Base-by-base conservation (phyloP, 2,797 vertebrate genomes). In the Danionella dracula region DNA sequence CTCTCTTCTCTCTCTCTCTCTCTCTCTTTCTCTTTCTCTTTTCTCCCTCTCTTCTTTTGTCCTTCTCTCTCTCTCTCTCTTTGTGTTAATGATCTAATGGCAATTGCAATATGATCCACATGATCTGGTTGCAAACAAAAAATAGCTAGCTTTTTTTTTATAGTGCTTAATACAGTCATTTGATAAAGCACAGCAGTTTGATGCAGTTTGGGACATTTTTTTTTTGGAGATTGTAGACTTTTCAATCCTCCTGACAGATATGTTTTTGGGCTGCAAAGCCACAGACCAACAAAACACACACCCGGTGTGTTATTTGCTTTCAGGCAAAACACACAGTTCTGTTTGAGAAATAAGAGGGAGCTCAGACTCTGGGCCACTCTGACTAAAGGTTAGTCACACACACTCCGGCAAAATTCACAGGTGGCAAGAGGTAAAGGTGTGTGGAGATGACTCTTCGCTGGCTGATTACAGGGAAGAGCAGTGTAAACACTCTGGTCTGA, bases 21-120 rank as follows among this genome's bases (percentile, higher is more conserved):
- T n/a, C n/a, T n/a, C n/a, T n/a, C n/a, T n/a, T n/a, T n/a, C n/a
- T n/a, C n/a, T n/a, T n/a, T n/a, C n/a, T n/a, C n/a, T n/a, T n/a
- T n/a, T n/a, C n/a, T n/a, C n/a, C n/a, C n/a, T n/a, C n/a, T n/a
- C n/a, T n/a, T n/a, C n/a, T n/a, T n/a, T n/a, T n/a, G n/a, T 75
- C 74, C 70, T 76, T 55, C 73, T 34, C 13, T 48, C 54, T 59
- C 45, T 38, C 46, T 63, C 37, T 31, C 17, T 73, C 48, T 56
- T 20, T 54, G 35, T 12, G 23, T 41, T 64, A 31, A 46, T 54
- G 63, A 66, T 66, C 34, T 66, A 31, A 56, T 66, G 32, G 41
- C 19, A 56, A 37, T 66, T 66, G 50, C 51, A 66, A 51, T 32
- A 37, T 38, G n/a, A n/a, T n/a, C n/a, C n/a, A n/a, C n/a, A n/a